Conservation (phyloP, 2,113 vertebrate genomes). For the Eptesicus fuscus region DNA sequence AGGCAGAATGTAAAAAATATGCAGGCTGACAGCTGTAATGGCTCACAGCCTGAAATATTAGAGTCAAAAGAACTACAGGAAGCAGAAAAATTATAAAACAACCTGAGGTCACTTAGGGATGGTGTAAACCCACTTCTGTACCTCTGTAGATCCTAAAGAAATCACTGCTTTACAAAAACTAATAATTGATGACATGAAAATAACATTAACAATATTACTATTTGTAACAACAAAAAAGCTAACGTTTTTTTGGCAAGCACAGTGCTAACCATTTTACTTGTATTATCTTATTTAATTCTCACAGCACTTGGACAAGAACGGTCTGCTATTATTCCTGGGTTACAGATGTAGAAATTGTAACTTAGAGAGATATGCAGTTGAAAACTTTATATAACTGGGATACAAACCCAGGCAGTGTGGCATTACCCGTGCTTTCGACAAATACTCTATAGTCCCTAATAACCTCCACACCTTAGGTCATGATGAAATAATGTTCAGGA, state of each 20-base stretch:
- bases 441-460: neutral
- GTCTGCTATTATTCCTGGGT: neutral
- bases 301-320: neutral
- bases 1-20: neutral
- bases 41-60: neutral
- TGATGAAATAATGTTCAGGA: neutral
- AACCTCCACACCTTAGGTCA: neutral
- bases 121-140: neutral
- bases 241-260: neutral
- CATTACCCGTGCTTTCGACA: neutral
- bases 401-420: neutral
- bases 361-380: slow-evolving; percentile 21
- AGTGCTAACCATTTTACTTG: neutral
- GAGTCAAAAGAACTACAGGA: neutral
- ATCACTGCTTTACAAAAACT: neutral
- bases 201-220: neutral
- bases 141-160: neutral
- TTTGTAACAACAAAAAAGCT: neutral
- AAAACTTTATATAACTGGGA: neutral
- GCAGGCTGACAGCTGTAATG: neutral
- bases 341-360: neutral
- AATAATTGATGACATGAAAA: neutral
- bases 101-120: neutral
- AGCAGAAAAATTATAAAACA: neutral
- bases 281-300: slow-evolving; percentile 19